These are phyloP conservation scores for Pipistrellus kuhlii DNA, from an alignment of 2,797 vertebrate species.

Conservation along the genomic window DNA sequence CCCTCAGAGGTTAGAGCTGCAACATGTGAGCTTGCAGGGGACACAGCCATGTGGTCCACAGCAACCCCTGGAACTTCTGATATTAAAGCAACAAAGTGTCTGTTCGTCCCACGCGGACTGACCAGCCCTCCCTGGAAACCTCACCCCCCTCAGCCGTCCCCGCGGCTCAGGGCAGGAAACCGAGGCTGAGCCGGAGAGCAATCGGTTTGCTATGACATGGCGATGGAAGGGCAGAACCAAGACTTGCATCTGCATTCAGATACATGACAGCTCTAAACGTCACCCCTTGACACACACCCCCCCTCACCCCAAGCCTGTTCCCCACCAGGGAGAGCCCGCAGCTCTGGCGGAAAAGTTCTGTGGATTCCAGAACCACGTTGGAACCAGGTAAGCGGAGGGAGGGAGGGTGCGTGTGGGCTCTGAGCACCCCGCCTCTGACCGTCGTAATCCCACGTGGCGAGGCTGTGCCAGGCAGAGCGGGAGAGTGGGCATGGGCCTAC, in stretches of 20 bases:
- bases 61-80: neutral
- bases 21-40: neutral
- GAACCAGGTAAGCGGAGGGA: slow-evolving; percentile 27
- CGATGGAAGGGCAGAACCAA: neutral
- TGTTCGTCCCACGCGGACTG: neutral
- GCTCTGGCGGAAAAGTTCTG: slow-evolving; percentile 52
- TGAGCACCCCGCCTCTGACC: neutral
- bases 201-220: neutral
- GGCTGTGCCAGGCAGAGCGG: neutral
- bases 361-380: neutral
- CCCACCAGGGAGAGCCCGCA: slow-evolving; percentile 86
- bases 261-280: neutral
- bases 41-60: neutral
- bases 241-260: neutral
- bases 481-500: slow-evolving; percentile 38
- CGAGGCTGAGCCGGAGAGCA: neutral
- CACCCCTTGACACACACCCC: neutral
- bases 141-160: neutral
- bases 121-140: neutral
- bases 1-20: neutral
- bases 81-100: neutral
- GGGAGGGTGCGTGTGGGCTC: neutral
- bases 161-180: neutral
- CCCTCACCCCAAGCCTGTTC: neutral
- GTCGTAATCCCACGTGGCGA: neutral